Conservation (phyloP, 2,888 invertebrate species). For the Zaprionus lineosus region DNA sequence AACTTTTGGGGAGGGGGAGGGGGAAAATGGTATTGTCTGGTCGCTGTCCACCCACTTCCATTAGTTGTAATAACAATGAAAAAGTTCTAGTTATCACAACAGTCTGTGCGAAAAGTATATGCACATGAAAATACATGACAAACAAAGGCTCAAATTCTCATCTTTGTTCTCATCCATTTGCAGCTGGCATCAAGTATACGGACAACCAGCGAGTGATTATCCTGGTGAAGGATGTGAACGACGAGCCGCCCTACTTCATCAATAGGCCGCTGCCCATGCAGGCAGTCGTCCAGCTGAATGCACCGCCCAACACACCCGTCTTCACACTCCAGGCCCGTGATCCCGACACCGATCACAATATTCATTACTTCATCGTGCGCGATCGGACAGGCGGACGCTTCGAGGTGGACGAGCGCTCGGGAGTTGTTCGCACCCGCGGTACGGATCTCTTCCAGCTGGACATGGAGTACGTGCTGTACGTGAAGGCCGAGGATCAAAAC, state of each 20-base stretch:
- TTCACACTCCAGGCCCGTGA: conserved; percentile 98
- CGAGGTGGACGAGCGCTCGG: conserved; percentile 95
- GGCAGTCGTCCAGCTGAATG: conserved; percentile 97
- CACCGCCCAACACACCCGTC: conserved; percentile 96
- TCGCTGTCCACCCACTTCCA: conserved; percentile 47
- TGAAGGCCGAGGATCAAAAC: conserved; percentile 97
- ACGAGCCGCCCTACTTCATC: conserved; percentile 97
- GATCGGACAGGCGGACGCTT: conserved; percentile 92
- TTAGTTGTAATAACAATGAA: conserved; percentile 66
- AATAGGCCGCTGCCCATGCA: conserved; percentile 98
- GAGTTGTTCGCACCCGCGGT: conserved; percentile 95
- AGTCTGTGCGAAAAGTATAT: conserved; percentile 1
- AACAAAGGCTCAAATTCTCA: conserved; percentile 20
- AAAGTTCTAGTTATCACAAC: conserved; percentile 24
- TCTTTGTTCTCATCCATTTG: conserved; percentile 44
- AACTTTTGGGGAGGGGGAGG: neutral
- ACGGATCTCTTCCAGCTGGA: conserved; percentile 96
- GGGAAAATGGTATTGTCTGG: neutral
- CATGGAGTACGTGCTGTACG: conserved; percentile 97
- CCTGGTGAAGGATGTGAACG: conserved; percentile 97
- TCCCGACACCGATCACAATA: conserved; percentile 97
- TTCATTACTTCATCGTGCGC: conserved; percentile 97
- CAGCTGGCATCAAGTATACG: conserved; percentile 86
- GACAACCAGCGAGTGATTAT: conserved; percentile 98
- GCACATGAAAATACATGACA: conserved; percentile 28